These are phyloP conservation scores for Papilio aristodemus DNA, from an alignment of 1,140 invertebrate species.

Conservation along the genomic window DNA sequence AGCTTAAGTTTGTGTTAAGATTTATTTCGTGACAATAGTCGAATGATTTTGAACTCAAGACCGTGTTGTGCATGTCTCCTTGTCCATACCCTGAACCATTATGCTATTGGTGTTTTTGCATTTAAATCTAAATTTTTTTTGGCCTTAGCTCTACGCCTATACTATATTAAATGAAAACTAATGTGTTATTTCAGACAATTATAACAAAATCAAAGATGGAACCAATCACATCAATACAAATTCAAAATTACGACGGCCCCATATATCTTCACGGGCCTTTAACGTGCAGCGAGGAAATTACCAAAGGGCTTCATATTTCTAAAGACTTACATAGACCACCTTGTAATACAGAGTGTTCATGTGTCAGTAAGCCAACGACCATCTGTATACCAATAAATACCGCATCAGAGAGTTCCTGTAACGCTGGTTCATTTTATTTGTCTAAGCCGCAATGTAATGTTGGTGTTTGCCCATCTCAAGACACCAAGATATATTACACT, in stretches of 20 bases:
- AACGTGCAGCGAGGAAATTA: constrained; percentile 33
- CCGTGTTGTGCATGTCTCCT: too few species aligned
- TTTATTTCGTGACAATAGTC: too few species aligned
- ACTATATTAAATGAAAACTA: too few species aligned
- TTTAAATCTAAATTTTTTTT: too few species aligned
- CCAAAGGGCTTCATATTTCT: background rate
- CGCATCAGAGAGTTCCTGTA: constrained; percentile 37
- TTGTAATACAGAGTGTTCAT: constrained; percentile 39
- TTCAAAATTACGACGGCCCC: constrained; percentile 55
- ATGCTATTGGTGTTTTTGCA: too few species aligned
- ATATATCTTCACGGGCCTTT: constrained; percentile 38
- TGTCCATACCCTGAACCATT: too few species aligned
- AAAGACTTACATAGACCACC: constrained; percentile 18
- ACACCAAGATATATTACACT: constrained; percentile 32
- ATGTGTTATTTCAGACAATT: constrained; percentile 40
- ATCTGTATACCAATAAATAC: constrained; percentile 41
- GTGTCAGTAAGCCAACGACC: constrained; percentile 33
- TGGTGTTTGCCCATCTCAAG: constrained; percentile 1
- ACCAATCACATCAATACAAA: constrained; percentile 44
- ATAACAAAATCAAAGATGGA: constrained; percentile 35
- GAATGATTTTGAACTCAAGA: too few species aligned
- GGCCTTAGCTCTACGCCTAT: too few species aligned
- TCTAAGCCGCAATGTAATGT: background rate
- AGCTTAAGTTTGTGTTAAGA: too few species aligned
- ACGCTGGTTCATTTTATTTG: constrained; percentile 14